Percentiles rank a stretch among this genome's conserved stretches.
These are phyloP conservation scores for Channa argus DNA, from an alignment of 2,113 vertebrate species.

Conservation along the genomic window DNA sequence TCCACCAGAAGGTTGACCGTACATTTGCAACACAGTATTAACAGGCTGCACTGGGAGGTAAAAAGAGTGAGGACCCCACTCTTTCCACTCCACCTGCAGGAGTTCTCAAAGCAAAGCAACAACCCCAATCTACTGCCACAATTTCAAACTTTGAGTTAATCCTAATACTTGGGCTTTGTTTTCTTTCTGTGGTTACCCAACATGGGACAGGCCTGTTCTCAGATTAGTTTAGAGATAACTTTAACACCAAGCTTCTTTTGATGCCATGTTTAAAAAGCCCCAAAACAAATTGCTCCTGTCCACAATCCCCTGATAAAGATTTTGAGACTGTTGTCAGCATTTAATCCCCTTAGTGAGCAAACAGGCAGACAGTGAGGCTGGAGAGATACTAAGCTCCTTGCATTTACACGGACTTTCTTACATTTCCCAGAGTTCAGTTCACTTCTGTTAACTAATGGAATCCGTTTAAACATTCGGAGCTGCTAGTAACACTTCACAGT, in stretches of 20 bases:
- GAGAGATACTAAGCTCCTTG: constrained; percentile 67
- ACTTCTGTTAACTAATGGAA: constrained; percentile 61
- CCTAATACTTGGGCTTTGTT: constrained; percentile 22
- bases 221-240: constrained; percentile 66
- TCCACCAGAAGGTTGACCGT: not conserved
- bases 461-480: constrained; percentile 71
- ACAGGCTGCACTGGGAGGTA: not conserved
- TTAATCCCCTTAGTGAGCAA: constrained; percentile 74
- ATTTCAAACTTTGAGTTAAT: constrained; percentile 49
- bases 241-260: constrained; percentile 65
- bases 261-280: constrained; percentile 65
- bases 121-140: constrained; percentile 26
- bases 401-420: constrained; percentile 63
- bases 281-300: constrained; percentile 70
- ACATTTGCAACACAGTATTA: not conserved
- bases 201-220: constrained; percentile 66
- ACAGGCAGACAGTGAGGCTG: constrained; percentile 62
- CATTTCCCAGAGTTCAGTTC: constrained; percentile 51
- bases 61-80: not conserved
- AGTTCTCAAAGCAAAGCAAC: constrained; percentile 12
- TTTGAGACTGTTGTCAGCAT: constrained; percentile 50
- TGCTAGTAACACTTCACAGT: constrained; percentile 55
- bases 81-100: constrained; percentile 26
- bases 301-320: constrained; percentile 76
- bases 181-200: constrained; percentile 37